Evolutionary conservation across 2,888 invertebrate species (phyloP).

Genomic region (Tinea trinotella): DNA sequence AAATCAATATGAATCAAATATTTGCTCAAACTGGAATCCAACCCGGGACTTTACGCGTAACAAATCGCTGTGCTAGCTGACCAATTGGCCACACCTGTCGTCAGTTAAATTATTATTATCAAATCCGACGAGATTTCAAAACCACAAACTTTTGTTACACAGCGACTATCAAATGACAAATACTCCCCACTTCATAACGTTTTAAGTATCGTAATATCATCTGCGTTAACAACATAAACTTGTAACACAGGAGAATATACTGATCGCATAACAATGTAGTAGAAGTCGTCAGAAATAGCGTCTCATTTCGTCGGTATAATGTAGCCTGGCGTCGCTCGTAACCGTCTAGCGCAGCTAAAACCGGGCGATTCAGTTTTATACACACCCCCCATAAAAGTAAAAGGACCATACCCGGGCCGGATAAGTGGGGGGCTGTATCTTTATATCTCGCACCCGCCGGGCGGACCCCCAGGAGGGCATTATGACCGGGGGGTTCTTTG

Average conservation of each 20-base stretch:
- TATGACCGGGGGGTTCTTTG: slow-evolving; percentile 70
- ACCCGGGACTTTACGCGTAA: too few relatives aligned
- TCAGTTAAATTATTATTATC: too few relatives aligned
- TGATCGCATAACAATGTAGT: slow-evolving; percentile 44
- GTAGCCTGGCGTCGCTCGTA: slow-evolving; percentile 64
- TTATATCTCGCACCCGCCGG: slow-evolving; percentile 64
- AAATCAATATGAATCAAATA: too few relatives aligned
- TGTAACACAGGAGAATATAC: too few relatives aligned
- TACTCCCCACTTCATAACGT: too few relatives aligned
- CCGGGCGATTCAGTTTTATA: slow-evolving; percentile 72
- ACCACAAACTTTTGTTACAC: too few relatives aligned
- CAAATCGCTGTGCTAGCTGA: too few relatives aligned
- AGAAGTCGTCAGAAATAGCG: slow-evolving; percentile 56
- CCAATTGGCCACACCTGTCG: too few relatives aligned
- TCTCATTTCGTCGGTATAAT: slow-evolving; percentile 50
- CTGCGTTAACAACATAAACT: too few relatives aligned
- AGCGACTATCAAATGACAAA: too few relatives aligned
- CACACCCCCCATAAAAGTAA: slow-evolving; percentile 73
- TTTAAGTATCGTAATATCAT: neutral
- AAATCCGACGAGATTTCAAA: too few relatives aligned
- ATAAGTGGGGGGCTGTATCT: slow-evolving; percentile 71
- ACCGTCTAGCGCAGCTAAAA: slow-evolving; percentile 69
- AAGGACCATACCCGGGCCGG: slow-evolving; percentile 62
- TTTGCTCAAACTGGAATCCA: too few relatives aligned
- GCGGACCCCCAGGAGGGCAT: slow-evolving; percentile 54